Percentiles rank a stretch among this genome's conserved stretches.
Conservation (phyloP, 2,797 vertebrate species). For the Cygnus olor region DNA sequence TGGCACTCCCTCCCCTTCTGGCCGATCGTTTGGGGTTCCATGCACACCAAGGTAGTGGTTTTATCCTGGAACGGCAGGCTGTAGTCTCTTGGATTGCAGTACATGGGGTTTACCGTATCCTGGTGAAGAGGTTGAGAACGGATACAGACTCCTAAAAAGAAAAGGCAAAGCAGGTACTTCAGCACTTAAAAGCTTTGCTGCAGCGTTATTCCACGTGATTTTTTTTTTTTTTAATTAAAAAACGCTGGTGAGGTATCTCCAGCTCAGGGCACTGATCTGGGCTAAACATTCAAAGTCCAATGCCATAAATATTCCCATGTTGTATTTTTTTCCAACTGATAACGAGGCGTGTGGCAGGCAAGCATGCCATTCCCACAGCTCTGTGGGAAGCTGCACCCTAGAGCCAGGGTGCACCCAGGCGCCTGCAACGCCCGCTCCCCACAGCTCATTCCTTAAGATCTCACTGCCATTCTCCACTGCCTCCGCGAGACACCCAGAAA, state of each 20-base stretch:
- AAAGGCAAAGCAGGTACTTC: background rate
- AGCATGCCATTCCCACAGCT: background rate
- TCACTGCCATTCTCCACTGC: background rate
- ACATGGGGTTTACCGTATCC: slow-evolving; percentile 85
- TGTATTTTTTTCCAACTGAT: background rate
- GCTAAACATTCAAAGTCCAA: slow-evolving; percentile 2
- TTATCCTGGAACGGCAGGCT: slow-evolving; percentile 9
- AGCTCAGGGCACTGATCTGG: background rate
- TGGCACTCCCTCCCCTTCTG: slow-evolving; percentile 19
- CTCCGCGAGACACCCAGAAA: background rate
- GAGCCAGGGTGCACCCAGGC: background rate
- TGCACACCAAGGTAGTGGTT: slow-evolving; percentile 47
- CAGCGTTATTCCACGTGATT: rapidly evolving
- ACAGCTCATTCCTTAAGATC: background rate
- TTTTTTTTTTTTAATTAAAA: background rate
- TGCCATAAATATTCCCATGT: background rate
- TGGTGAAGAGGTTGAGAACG: slow-evolving; percentile 93
- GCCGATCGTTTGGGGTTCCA: slow-evolving; percentile 11
- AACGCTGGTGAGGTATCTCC: background rate
- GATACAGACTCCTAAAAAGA: slow-evolving; percentile 89
- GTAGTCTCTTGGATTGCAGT: background rate
- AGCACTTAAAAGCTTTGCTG: background rate
- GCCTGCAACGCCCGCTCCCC: rapidly evolving
- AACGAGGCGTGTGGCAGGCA: background rate
- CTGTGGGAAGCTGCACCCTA: background rate